Base-by-base conservation (phyloP, 2,888 invertebrate species). In the Adelognathus sp. region DNA sequence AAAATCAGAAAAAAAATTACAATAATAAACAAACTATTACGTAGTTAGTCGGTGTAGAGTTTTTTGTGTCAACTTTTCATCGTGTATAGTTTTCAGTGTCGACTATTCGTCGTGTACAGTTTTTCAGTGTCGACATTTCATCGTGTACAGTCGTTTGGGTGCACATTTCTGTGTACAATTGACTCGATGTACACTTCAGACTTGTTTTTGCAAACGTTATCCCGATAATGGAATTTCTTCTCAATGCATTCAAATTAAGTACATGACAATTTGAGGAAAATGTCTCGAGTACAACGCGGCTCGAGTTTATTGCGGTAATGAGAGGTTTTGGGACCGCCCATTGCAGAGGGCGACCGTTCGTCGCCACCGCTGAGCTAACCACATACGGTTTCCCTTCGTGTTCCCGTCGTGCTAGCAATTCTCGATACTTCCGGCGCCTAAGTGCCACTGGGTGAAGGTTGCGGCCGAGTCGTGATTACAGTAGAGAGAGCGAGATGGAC, bases 401-500 rank as follows among this genome's bases (percentile, higher is more conserved):
- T 73, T 66, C 33, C 74, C 69, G 73, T 78, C 67, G 72, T 72
- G 69, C 73, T 69, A 56, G 69, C 63, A 78, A 63, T 78, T 78
- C 78, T 69, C 78, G 61, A 78, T 78, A 78, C 73, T 73, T 78
- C 78, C 78, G 73, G 73, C 63, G 73, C 67, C 69, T 64, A 78
- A 73, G 39, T 81, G 80, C 67, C 72, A 82, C 79, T 82, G 76
- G 82, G 82, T 84, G 81, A 85, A 84, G 84, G 83, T 85, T 83
- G 77, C 76, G 71, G 77, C 81, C 80, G 76, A 82, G 72, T 69
- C 64, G 66, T 78, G 82, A 84, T 83, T 83, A 80, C 79, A 63
- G 61, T 61, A 70, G 52, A 58, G 58, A 66, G 67, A 52, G 27
- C 24, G 44, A 70, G 31, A 29, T 21, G 33, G 41, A 50, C 27